Base-by-base conservation (phyloP, 1,140 invertebrate species). In the Maconellicoccus hirsutus region DNA sequence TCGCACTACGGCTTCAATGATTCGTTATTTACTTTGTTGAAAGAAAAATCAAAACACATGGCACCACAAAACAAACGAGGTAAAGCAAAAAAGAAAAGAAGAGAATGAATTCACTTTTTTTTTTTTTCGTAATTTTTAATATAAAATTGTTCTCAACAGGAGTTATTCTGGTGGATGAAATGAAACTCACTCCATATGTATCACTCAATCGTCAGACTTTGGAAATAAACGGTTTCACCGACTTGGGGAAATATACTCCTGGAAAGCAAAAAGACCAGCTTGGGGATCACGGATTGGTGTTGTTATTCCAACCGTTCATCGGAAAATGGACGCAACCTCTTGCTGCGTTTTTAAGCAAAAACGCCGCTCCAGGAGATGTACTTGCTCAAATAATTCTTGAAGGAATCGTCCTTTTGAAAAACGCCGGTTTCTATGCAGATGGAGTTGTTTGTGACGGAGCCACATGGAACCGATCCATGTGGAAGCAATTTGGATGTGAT, bases 261-360 rank as follows among this genome's bases (percentile, higher is more conserved):
- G 12, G n/a, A 3, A 19, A 70, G 19, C 38, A 70, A 39, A 14
- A 27, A n/a, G 25, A 70, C 42, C 16, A 39, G 19, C 23, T 42
- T 19, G 70, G 70, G 19, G 33, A 52, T 39, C 70, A 70, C 25
- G 70, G 21, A 7, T 39, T 70, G n/a, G 70, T 70, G 14, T 25
- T 70, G 14, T 42, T 70, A 25, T 70, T 16, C 42, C 70, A 70
- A 10, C 70, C 70, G 22, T 70, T 70, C 39, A 22, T 27, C 1
- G 70, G n/a, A 19, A 22, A 38, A 19, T 70, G 70, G 38, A 19
- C 39, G 8, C 70, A 70, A 22, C 42, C 38, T 22, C 23, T 70
- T 19, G 19, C 1, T 6, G 70, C 70, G 19, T 70, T 70, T 39
- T 25, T 42, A 10, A 70, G 70, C 12, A 52, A 39, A 52, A 19